Base-by-base conservation (phyloP, 1,140 invertebrate species). In the Marisa cornuarietis region DNA sequence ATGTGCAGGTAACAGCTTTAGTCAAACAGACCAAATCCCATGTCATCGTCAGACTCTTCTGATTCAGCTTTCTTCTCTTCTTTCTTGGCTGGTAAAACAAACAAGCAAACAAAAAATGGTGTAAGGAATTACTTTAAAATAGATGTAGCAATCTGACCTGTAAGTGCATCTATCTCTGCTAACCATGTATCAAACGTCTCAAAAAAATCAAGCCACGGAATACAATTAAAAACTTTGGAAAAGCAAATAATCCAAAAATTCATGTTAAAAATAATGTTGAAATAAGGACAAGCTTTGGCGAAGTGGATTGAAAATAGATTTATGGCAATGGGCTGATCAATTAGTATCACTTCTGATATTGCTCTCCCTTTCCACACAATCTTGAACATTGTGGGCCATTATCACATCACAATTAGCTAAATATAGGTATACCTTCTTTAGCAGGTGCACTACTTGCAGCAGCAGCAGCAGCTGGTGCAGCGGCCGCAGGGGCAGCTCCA, bases 31-130 rank as follows among this genome's bases (percentile, higher is more conserved):
- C 88, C 88, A 81, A 90, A 90, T 78, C 88, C 88, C 88, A 90
- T 90, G 79, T 90, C 88, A 42, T 88, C 88, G 79, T 90, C 89
- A 58, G 90, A 90, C 72, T 91, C 89, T 76, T 91, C 90, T 18
- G 86, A 85, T 79, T 92, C 91, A 80, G 86, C 84, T 80, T 91
- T 90, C 79, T 90, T 90, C 81, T 91, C 90, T 87, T 89, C 86
- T 87, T 86, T 83, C 79, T 86, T 85, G 26, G 68, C 83, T 82
- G 81, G 31, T 76, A 79, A 74, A 61, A 52, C 78, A 76, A 24
- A 72, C 26, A 31, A 52, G n/a, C n/a, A n/a, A 22, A 76, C 18
- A 4, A 42, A 42, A 42, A 6, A 42, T 42, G 31, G 31, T 42
- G 31, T 42, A 42, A 42, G 31, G 31, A 42, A 42, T 42, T 2